Base-by-base conservation (phyloP, 1,140 invertebrate genomes). In the Lucilia sericata region DNA sequence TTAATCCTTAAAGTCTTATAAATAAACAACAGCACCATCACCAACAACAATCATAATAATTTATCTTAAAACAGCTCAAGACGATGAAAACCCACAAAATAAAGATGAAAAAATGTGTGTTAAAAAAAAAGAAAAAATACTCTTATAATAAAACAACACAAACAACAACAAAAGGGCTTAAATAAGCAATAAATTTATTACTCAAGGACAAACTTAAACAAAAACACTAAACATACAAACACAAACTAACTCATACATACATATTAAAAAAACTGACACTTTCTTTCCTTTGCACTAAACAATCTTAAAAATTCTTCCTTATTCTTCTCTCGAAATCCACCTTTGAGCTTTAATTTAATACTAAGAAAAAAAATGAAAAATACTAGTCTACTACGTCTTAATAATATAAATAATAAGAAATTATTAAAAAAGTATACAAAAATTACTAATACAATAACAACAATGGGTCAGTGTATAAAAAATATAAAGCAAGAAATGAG, bases 121-220 rank as follows among this genome's bases (percentile, higher is more conserved):
- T 30, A 30, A 8, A 42, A 42, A 42, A 42, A 42, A 42, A 42
- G 42, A 10, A 10, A 42, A 42, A 55, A 55, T 55, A 55, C 42
- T 42, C 42, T 42, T 42, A 55, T 55, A 55, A 55, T n/a, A 55
- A 55, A 55, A 55, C 51, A 55, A 55, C 51, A 55, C n/a, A n/a
- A n/a, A 14, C 51, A 55, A 14, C 51, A 55, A 55, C 51, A 55
- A 55, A 55, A n/a, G 51, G 51, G 51, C 51, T 55, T 55, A 55
- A 55, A 55, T 55, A 55, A 55, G 51, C 51, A 55, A 55, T 55
- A 55, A 55, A 55, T 55, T 55, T 55, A 55, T 55, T 17, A 55
- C 51, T 55, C 51, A 55, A 55, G 51, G 51, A 55, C 51, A 55
- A 17, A 55, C 51, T 55, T 14, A 14, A 55, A 55, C 17, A 55